phyloP scores from a whole-genome alignment of 2,888 invertebrate species.

The Drosophila yooni region DNA sequence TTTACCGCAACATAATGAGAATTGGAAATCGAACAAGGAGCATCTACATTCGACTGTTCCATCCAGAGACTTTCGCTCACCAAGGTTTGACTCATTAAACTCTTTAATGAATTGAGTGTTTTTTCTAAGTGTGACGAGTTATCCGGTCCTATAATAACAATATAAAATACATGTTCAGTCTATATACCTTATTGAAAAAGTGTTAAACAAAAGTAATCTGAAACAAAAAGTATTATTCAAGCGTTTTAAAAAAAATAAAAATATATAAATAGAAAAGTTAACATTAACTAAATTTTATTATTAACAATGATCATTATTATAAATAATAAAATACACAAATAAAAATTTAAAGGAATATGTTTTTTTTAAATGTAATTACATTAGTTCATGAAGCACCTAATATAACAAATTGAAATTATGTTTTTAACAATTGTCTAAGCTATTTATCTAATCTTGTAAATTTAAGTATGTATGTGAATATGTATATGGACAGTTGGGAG shows the following conservation, averaged over 20 bases:
- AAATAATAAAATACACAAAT: slow-evolving; percentile 11
- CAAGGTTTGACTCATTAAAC: slow-evolving; percentile 71
- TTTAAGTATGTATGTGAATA: not conserved
- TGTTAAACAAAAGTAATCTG: slow-evolving; percentile 7
- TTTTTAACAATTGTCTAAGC: not conserved
- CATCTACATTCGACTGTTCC: slow-evolving; percentile 76
- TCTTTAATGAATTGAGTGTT: slow-evolving; percentile 67
- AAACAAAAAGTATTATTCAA: slow-evolving; percentile 24
- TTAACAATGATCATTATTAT: slow-evolving; percentile 1
- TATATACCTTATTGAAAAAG: not conserved
- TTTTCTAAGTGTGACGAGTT: slow-evolving; percentile 28
- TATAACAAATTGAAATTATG: not conserved
- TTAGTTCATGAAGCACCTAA: not conserved
- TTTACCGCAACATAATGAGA: slow-evolving; percentile 63
- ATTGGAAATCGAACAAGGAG: slow-evolving; percentile 22
- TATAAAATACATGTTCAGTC: slow-evolving; percentile 27
- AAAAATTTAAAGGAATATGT: slow-evolving; percentile 7
- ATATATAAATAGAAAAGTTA: not conserved
- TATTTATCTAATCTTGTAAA: not conserved
- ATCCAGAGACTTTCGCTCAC: slow-evolving; percentile 79
- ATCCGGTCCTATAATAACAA: slow-evolving; percentile 56
- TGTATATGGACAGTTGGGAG: not conserved
- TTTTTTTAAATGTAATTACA: not conserved
- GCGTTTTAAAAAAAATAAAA: slow-evolving; percentile 13
- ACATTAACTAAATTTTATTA: slow-evolving; percentile 13